A percentile compares a stretch with the other conserved stretches of the same genome.
Evolutionary conservation across 2,888 invertebrate genomes (phyloP).

Genomic region (Oxytorus armatus): DNA sequence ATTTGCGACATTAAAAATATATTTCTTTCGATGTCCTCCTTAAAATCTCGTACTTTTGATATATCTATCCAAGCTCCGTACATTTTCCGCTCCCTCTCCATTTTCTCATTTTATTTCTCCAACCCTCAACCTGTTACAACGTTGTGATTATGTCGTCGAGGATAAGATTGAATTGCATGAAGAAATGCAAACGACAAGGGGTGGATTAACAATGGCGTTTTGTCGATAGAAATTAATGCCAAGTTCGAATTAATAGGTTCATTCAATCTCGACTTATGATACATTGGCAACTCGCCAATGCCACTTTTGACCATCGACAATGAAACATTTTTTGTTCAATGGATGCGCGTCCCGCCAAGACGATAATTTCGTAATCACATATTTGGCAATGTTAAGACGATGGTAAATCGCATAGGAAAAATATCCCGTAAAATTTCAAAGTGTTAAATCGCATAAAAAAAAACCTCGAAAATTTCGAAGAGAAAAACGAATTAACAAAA

Average conservation of each 20-base stretch:
- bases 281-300: slow-evolving; percentile 18
- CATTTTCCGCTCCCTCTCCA: neutral
- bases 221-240: slow-evolving; percentile 23
- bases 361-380: slow-evolving; percentile 9
- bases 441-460: too few relatives aligned
- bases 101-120: slow-evolving; percentile 3
- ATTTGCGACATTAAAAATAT: slow-evolving; percentile 22
- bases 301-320: slow-evolving; percentile 22
- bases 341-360: slow-evolving; percentile 4
- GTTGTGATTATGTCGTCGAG: neutral
- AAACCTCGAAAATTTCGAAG: too few relatives aligned
- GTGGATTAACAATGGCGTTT: neutral
- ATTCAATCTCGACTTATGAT: slow-evolving; percentile 9
- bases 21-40: slow-evolving; percentile 21
- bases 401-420: too few relatives aligned
- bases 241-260: slow-evolving; percentile 29
- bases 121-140: neutral
- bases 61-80: slow-evolving; percentile 5
- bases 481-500: too few relatives aligned
- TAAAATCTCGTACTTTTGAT: slow-evolving; percentile 26
- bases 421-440: too few relatives aligned
- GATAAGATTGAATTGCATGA: neutral
- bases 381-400: slow-evolving; percentile 19
- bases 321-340: slow-evolving; percentile 1
- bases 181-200: neutral